Evolutionary conservation across 2,113 vertebrate species (phyloP), one percentile per base, ranked within the genome.

Genomic region (Tinamus guttatus): DNA sequence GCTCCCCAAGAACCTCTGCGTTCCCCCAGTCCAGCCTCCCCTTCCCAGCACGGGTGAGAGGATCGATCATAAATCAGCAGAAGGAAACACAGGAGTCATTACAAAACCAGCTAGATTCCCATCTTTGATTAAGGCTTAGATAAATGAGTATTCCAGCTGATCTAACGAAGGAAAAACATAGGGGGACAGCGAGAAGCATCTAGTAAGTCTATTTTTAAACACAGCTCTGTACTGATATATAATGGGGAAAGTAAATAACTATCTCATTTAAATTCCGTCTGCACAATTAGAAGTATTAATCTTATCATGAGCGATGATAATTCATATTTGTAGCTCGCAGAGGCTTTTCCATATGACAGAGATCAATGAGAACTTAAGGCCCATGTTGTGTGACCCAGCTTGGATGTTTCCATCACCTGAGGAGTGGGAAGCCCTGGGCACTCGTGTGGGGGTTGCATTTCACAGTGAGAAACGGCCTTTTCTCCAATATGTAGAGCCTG

Each of bases 151-250:
- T 94, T 97, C 95, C 90, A 93, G 60, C 49, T 58, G 86, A 60
- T 90, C 85, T 85, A 95, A 95, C 92, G 93, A 90, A 92, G 93
- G 79, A 40, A 91, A 92, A 73, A 94, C 92, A 94, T 78, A 90
- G 60, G 54, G 75, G 95, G 90, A 94, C 89, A 93, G 95, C 77
- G 41, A 85, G 88, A 96, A 97, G 88, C 91, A 97, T 87, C 91
- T 45, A 96, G 89, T 36, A 88, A 91, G 96, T 95, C 96, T 96
- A 97, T 97, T 97, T 97, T 97, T 97, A 96, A 87, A 87, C 78
- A 10, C 0, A 74, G 83, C 86, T 88, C 94, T n/a, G 62, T 15
- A 17, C 88, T 81, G 92, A 95, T 89, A 38, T 81, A 87, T 92
- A 76, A 71, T 25, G 52, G 87, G 69, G 94, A 77, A 89, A 90